Conservation (phyloP, 2,888 invertebrate species). For the Sceliomorpha sp. region DNA sequence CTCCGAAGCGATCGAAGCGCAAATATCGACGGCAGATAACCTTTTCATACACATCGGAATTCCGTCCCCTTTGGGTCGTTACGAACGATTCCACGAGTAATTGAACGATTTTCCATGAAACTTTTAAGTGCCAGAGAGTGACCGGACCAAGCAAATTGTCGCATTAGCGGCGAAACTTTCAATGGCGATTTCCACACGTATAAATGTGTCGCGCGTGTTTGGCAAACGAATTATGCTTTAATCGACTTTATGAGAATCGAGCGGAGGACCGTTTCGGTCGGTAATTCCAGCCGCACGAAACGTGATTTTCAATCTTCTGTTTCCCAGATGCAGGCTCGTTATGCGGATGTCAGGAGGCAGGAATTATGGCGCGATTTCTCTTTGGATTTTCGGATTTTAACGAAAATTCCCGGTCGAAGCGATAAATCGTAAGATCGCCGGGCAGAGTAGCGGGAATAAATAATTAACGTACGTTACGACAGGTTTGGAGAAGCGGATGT, state of each 20-base stretch:
- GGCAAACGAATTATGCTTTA: conserved; percentile 46
- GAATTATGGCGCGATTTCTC: too few species aligned
- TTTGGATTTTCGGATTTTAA: too few species aligned
- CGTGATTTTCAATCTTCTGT: conserved; percentile 43
- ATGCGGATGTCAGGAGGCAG: too few species aligned
- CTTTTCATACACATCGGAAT: conserved; percentile 27
- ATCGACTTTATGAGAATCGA: conserved; percentile 38
- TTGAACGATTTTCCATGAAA: conserved; percentile 37
- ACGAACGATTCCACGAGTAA: conserved; percentile 31
- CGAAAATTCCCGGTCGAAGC: too few species aligned
- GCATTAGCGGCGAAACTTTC: conserved; percentile 33
- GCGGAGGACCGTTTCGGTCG: conserved; percentile 22
- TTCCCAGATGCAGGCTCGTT: too few species aligned
- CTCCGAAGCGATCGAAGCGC: conserved; percentile 21
- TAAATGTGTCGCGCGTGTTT: conserved; percentile 42
- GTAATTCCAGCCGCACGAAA: conserved; percentile 14
- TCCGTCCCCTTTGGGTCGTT: conserved; percentile 18
- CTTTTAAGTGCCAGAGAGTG: conserved; percentile 24
- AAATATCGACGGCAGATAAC: conserved; percentile 26
- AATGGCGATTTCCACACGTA: conserved; percentile 25
- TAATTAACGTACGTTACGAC: too few species aligned
- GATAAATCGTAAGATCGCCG: too few species aligned
- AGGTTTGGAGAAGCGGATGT: too few species aligned
- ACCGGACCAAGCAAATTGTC: conserved; percentile 36
- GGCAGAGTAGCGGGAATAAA: too few species aligned